Evolutionary conservation across 1,140 invertebrate species (phyloP).

Genomic region (Rhopalosiphum maidis): DNA sequence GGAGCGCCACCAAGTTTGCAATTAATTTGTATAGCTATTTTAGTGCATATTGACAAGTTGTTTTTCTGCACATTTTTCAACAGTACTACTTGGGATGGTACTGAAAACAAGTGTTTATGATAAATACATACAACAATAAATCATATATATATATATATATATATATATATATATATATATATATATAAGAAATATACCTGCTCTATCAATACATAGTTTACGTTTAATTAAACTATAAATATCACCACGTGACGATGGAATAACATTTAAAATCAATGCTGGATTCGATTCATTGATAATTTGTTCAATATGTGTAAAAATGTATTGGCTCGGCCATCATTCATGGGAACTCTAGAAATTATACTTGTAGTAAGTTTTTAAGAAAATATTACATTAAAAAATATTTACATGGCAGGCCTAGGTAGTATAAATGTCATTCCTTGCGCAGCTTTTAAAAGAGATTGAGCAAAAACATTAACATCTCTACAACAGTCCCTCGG

Average conservation of each 20-base stretch:
- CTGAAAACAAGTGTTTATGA: slow-evolving; percentile 59
- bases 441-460: background rate
- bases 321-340: slow-evolving; percentile 60
- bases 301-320: slow-evolving; percentile 67
- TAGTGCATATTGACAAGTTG: slow-evolving; percentile 81
- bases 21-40: slow-evolving; percentile 83
- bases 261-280: slow-evolving; percentile 72
- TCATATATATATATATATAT: no score
- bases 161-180: no score
- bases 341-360: slow-evolving; percentile 44
- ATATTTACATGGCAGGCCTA: slow-evolving; percentile 42
- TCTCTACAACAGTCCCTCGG: background rate
- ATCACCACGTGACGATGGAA: slow-evolving; percentile 75
- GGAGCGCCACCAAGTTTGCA: slow-evolving; percentile 89
- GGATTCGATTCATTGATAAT: slow-evolving; percentile 67
- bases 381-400: slow-evolving; percentile 2
- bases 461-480: slow-evolving; percentile 9
- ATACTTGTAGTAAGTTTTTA: background rate
- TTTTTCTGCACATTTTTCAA: slow-evolving; percentile 67
- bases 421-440: slow-evolving; percentile 56
- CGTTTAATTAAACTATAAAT: slow-evolving; percentile 85
- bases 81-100: slow-evolving; percentile 79
- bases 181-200: slow-evolving; percentile 51
- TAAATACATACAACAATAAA: background rate
- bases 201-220: slow-evolving; percentile 78